phyloP scores from a whole-genome alignment of 2,113 vertebrate species.

The Dasyornis broadbenti region DNA sequence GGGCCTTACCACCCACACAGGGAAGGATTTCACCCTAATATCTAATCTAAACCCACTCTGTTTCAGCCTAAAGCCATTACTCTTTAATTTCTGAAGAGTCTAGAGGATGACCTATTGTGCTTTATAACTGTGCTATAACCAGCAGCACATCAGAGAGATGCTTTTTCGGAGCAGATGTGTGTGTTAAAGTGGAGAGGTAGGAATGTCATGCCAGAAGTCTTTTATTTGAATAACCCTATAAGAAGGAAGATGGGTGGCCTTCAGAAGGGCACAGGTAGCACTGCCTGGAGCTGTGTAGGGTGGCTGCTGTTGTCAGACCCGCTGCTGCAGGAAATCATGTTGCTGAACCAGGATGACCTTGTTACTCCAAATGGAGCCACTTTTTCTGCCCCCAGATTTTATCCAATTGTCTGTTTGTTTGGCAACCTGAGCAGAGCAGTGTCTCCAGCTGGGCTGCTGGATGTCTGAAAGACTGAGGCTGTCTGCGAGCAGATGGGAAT shows the following conservation, averaged over 20 bases:
- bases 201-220: background rate
- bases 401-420: conserved; percentile 23
- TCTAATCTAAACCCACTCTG: background rate
- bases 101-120: background rate
- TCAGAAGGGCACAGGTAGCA: background rate
- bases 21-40: background rate
- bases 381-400: background rate
- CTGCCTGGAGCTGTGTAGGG: background rate
- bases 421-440: conserved; percentile 16
- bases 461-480: conserved; percentile 18
- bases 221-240: background rate
- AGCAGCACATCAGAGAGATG: background rate
- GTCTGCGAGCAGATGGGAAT: conserved; percentile 20
- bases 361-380: background rate
- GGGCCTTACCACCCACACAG: background rate
- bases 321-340: background rate
- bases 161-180: background rate
- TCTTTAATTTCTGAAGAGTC: background rate
- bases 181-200: background rate
- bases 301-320: background rate
- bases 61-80: background rate
- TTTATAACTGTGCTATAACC: background rate
- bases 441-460: conserved; percentile 37
- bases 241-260: background rate
- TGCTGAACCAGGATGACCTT: background rate